Evolutionary conservation across 2,797 vertebrate species (phyloP), one percentile per base, ranked within the genome.

Genomic region (Merluccius polli): DNA sequence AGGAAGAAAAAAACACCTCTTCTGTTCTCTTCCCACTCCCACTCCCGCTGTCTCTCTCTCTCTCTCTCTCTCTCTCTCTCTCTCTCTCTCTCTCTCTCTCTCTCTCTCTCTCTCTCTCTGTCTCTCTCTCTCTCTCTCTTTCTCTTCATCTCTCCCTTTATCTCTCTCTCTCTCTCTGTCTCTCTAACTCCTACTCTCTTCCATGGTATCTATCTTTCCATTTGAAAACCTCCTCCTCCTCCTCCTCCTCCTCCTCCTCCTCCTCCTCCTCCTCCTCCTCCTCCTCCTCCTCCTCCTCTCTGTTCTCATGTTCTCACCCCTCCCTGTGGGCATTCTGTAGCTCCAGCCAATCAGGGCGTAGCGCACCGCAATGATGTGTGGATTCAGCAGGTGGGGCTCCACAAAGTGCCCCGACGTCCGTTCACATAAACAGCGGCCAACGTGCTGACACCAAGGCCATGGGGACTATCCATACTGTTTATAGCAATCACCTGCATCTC

Each of bases 381-480:
- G 82, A 81, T 89, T 87, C 86, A 84, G 79, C 87, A 83, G 85
- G 82, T 85, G 86, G 86, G 86, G 83, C 21, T 0, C 52, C 29
- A 82, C 83, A 76, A 82, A 83, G 83, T 71, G 33, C 81, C 73
- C 31, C 73, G 79, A 73, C 83, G 83, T 87, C 78, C 75, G 71
- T 82, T 87, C 77, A 82, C 73, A 83, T 91, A 91, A 93, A 89
- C 90, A 91, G 48, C 33, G 71, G 81, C 75, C 21, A 10, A 84
- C 21, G 21, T 71, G 81, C 80, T 85, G 90, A 92, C 87, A 89
- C 73, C 79, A 36, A 81, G 79, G 81, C 80, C 82, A 83, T 85
- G 74, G 81, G 83, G 72, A 86, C 82, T 81, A 86, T 86, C 83
- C 77, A 76, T 86, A 78, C 77, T 91, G 89, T 93, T 91, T 92